phyloP scores from a whole-genome alignment of 2,888 invertebrate species.

The Thecophora atra region DNA sequence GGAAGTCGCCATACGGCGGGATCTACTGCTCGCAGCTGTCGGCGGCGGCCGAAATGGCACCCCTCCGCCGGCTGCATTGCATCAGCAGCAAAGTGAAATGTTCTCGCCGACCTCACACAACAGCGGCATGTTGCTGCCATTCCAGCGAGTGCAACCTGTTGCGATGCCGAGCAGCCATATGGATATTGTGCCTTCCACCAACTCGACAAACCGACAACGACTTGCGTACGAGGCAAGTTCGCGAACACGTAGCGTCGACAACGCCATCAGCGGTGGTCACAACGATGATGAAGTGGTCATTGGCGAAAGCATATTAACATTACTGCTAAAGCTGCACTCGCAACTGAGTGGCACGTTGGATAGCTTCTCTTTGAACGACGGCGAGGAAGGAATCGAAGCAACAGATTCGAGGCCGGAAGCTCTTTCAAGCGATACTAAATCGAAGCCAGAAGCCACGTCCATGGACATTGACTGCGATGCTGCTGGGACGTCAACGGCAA shows the following conservation, averaged over 20 bases:
- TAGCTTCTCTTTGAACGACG: slow-evolving; percentile 76
- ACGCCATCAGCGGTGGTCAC: slow-evolving; percentile 61
- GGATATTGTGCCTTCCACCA: slow-evolving; percentile 67
- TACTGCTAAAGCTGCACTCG: slow-evolving; percentile 88
- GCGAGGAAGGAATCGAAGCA: slow-evolving; percentile 46
- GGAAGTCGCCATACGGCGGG: slow-evolving; percentile 65
- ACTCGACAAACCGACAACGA: too few relatives aligned
- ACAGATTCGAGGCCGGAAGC: slow-evolving; percentile 21
- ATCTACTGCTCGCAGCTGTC: slow-evolving; percentile 49
- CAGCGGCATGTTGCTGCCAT: slow-evolving; percentile 63
- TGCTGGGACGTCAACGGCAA: slow-evolving; percentile 57
- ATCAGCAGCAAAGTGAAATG: slow-evolving; percentile 59
- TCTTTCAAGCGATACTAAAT: too few relatives aligned
- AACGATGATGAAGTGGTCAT: slow-evolving; percentile 71
- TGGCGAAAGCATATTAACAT: slow-evolving; percentile 89
- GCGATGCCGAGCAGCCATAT: slow-evolving; percentile 64
- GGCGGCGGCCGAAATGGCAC: slow-evolving; percentile 31
- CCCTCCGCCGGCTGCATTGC: slow-evolving; percentile 37
- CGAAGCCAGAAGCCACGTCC: slow-evolving; percentile 39
- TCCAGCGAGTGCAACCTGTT: slow-evolving; percentile 66
- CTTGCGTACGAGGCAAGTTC: slow-evolving; percentile 55
- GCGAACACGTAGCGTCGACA: slow-evolving; percentile 63
- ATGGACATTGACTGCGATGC: slow-evolving; percentile 63
- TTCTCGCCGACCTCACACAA: slow-evolving; percentile 59
- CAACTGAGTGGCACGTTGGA: slow-evolving; percentile 86